Conservation (phyloP, 1,140 invertebrate species). For the Halictus rubicundus region DNA sequence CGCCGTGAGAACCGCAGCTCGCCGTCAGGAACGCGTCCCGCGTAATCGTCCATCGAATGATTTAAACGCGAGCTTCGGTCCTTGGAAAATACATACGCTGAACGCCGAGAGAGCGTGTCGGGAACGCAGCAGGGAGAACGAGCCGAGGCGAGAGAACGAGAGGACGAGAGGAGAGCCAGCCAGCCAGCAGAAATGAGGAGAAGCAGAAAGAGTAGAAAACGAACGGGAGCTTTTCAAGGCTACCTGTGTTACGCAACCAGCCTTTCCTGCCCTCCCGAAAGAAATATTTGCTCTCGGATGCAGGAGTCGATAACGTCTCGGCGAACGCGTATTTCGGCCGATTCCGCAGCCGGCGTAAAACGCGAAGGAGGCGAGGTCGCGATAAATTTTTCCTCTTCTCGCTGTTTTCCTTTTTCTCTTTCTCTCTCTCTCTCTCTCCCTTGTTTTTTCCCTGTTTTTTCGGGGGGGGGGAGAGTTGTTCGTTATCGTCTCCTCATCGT, state of each 20-base stretch:
- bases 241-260: conserved; percentile 22
- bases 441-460: neutral
- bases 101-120: neutral
- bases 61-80: conserved; percentile 21
- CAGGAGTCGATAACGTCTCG: neutral
- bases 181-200: neutral
- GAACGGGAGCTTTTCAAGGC: conserved; percentile 22
- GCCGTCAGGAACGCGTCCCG: conserved; percentile 7
- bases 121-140: no score
- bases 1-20: conserved; percentile 5
- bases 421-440: neutral
- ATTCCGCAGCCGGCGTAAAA: neutral
- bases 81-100: conserved; percentile 29
- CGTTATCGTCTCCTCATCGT: conserved; percentile 51
- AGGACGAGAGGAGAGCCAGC: no score
- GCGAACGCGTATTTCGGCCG: neutral
- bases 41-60: conserved; percentile 20
- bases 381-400: conserved; percentile 10
- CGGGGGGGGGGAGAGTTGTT: neutral
- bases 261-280: neutral
- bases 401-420: no score
- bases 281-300: neutral
- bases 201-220: conserved; percentile 2
- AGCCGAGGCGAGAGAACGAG: no score
- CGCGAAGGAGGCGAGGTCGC: neutral